Conservation (phyloP, 2,113 vertebrate genomes). For the Perca schrenkii region DNA sequence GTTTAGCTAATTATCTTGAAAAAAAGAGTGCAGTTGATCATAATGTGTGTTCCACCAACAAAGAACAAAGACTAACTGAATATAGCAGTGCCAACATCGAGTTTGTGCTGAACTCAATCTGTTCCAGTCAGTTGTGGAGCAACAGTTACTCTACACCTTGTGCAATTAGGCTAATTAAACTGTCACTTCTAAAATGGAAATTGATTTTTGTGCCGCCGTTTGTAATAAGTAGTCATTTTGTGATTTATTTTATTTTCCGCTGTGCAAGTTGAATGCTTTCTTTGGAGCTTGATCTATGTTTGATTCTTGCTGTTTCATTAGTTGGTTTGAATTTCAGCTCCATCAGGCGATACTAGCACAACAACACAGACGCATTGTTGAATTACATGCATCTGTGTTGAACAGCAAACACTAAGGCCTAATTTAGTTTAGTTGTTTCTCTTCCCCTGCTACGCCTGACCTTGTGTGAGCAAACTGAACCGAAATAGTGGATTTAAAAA, state of each 20-base stretch:
- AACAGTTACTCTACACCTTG: slow-evolving; percentile 37
- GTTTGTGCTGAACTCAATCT: slow-evolving; percentile 29
- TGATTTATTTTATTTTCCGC: slow-evolving; percentile 35
- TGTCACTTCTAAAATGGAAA: slow-evolving; percentile 61
- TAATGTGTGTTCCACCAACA: slow-evolving; percentile 10
- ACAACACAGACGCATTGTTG: background rate
- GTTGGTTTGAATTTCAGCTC: slow-evolving; percentile 23
- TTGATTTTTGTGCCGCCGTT: slow-evolving; percentile 34
- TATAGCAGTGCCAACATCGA: background rate
- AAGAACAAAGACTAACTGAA: slow-evolving; percentile 28
- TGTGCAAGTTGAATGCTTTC: background rate
- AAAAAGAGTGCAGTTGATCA: slow-evolving; percentile 4
- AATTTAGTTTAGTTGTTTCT: background rate
- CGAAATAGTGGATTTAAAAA: slow-evolving; percentile 31
- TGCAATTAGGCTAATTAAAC: slow-evolving; percentile 68
- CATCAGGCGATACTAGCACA: background rate
- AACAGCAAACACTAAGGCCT: background rate
- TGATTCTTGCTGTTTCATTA: slow-evolving; percentile 28
- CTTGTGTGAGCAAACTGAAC: background rate
- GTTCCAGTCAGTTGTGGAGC: slow-evolving; percentile 22
- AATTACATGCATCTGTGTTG: background rate
- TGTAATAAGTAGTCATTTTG: slow-evolving; percentile 39
- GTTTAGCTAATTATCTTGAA: slow-evolving; percentile 40
- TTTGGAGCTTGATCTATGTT: slow-evolving; percentile 9
- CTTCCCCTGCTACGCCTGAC: background rate